Evolutionary conservation across 1,140 invertebrate genomes (phyloP).

Genomic region (Aporrectodea caliginosa): DNA sequence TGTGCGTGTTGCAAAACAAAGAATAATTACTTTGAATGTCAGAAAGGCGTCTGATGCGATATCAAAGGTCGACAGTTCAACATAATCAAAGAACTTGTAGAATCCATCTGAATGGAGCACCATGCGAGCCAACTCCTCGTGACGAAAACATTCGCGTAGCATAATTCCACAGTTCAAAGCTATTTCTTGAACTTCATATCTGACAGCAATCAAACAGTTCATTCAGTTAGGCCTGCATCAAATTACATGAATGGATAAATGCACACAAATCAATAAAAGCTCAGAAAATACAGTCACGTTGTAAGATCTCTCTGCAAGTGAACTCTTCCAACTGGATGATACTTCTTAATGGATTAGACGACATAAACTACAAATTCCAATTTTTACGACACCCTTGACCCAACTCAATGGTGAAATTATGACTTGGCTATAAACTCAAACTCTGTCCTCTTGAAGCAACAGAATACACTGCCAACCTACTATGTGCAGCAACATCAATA

Average conservation of each 20-base stretch:
- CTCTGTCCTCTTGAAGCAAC: too few species aligned
- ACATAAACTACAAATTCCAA: too few species aligned
- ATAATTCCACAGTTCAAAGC: conserved; percentile 98
- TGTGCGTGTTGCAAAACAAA: too few species aligned
- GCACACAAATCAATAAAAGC: too few species aligned
- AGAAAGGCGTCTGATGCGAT: conserved; percentile 99
- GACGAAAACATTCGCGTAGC: conserved; percentile 94
- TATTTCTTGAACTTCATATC: conserved; percentile 98
- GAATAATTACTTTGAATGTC: conserved; percentile 99
- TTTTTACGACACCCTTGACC: too few species aligned
- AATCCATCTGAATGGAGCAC: conserved; percentile 96
- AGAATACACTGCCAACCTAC: too few species aligned
- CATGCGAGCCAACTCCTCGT: conserved; percentile 95
- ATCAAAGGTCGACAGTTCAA: conserved; percentile 99
- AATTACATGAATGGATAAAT: neutral
- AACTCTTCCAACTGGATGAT: neutral
- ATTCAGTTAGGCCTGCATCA: neutral
- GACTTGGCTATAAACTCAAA: too few species aligned
- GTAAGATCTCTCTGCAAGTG: neutral
- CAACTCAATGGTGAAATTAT: too few species aligned
- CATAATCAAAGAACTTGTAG: conserved; percentile 99
- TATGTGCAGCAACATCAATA: too few species aligned
- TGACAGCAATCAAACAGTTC: conserved; percentile 57
- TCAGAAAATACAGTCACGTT: neutral
- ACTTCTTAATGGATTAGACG: too few species aligned